Conservation (phyloP, 53 echinoderm and acorn worm genomes). For the Zoroaster sp. region DNA sequence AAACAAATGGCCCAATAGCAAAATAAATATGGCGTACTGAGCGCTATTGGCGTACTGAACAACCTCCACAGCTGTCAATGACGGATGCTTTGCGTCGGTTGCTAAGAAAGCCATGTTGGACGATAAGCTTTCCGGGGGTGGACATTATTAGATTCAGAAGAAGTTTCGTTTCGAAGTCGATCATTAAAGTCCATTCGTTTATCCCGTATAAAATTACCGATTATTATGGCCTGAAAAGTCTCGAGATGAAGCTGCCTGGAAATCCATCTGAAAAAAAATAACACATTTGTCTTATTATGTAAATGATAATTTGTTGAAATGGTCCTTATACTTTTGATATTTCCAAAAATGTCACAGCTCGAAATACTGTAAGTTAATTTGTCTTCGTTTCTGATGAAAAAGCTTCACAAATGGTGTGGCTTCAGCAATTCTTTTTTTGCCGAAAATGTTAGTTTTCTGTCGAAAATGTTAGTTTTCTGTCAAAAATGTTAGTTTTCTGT, state of each 20-base stretch:
- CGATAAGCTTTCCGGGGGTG: not conserved
- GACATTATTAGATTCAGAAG: not conserved
- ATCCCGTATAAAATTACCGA: not conserved
- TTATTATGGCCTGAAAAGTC: conserved; percentile 49
- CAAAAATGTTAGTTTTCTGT: too few species aligned
- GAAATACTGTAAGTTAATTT: too few species aligned
- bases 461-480: too few species aligned
- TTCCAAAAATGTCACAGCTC: too few species aligned
- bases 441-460: too few species aligned
- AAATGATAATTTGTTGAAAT: too few species aligned
- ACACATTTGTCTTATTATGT: not conserved
- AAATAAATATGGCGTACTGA: too few species aligned
- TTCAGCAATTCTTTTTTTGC: too few species aligned
- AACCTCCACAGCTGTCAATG: not conserved
- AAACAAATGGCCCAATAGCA: not conserved
- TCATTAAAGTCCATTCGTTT: not conserved
- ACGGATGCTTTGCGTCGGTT: not conserved
- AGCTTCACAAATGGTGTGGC: too few species aligned
- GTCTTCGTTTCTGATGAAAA: too few species aligned
- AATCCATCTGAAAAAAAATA: not conserved
- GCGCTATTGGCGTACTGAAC: too few species aligned
- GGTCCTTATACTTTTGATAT: too few species aligned
- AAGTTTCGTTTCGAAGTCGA: not conserved
- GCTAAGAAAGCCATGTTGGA: not conserved
- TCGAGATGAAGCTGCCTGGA: conserved; percentile 37